phyloP scores from a whole-genome alignment of 2,888 invertebrate genomes.

The Synanthedon vespiformis region DNA sequence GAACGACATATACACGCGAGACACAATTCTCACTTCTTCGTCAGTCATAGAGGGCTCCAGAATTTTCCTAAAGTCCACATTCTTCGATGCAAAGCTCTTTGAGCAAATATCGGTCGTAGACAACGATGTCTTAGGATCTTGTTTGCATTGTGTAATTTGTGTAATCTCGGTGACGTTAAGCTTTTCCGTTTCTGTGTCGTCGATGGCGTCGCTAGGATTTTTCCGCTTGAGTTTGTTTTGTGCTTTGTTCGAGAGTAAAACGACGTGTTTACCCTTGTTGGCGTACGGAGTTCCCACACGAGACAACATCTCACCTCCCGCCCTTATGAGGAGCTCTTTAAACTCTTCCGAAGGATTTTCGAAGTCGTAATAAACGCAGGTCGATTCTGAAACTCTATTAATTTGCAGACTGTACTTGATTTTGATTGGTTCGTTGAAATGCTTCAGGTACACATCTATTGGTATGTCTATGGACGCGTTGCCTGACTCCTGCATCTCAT shows the following conservation, averaged over 20 bases:
- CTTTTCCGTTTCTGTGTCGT: slow-evolving; percentile 20
- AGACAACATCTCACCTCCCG: slow-evolving; percentile 50
- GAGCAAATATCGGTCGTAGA: slow-evolving; percentile 37
- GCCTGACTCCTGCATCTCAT: slow-evolving; percentile 64
- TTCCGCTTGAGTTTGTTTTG: slow-evolving; percentile 20
- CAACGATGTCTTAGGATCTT: slow-evolving; percentile 18
- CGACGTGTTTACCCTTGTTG: slow-evolving; percentile 28
- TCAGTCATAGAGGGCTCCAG: slow-evolving; percentile 45
- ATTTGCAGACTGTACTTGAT: slow-evolving; percentile 54
- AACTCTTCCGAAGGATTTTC: slow-evolving; percentile 49
- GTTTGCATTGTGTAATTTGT: slow-evolving; percentile 37
- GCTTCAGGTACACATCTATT: slow-evolving; percentile 61
- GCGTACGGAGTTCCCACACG: slow-evolving; percentile 23
- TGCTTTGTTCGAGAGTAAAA: slow-evolving; percentile 32
- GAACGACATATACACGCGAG: slow-evolving; percentile 45
- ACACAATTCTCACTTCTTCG: slow-evolving; percentile 45
- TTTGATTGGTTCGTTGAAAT: slow-evolving; percentile 49
- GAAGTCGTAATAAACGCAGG: slow-evolving; percentile 55
- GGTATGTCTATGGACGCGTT: slow-evolving; percentile 59
- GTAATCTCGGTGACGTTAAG: slow-evolving; percentile 47
- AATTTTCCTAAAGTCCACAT: slow-evolving; percentile 40
- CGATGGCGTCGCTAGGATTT: slow-evolving; percentile 5
- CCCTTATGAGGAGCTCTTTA: slow-evolving; percentile 46
- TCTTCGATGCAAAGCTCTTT: slow-evolving; percentile 44
- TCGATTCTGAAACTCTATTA: slow-evolving; percentile 46